Conservation (phyloP, 1,140 invertebrate species). For the Leucophenga varia region DNA sequence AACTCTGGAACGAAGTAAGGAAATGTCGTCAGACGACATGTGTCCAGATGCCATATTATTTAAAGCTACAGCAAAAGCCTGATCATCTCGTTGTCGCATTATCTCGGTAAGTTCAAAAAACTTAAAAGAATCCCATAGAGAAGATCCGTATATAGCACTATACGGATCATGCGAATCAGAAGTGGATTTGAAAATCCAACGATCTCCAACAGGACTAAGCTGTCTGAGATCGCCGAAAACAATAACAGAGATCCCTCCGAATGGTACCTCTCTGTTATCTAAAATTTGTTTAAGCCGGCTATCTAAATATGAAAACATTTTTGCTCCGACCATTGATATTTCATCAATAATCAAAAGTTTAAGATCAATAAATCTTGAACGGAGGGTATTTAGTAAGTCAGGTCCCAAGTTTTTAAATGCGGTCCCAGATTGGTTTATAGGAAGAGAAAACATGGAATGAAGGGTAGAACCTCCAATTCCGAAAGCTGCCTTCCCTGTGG, state of each 20-base stretch:
- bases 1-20: too few relatives aligned
- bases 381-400: conserved; percentile 25
- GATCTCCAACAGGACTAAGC: conserved; percentile 21
- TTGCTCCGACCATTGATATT: conserved; percentile 48
- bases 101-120: too few relatives aligned
- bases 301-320: conserved; percentile 32
- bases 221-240: conserved; percentile 34
- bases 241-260: conserved; percentile 31
- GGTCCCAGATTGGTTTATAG: conserved; percentile 12
- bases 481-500: background rate
- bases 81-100: too few relatives aligned
- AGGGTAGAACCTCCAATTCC: background rate
- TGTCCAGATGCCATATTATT: too few relatives aligned
- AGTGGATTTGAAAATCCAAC: conserved; percentile 7
- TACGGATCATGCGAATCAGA: background rate
- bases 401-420: conserved; percentile 30
- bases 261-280: conserved; percentile 22
- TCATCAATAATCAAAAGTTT: conserved; percentile 55
- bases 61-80: too few relatives aligned
- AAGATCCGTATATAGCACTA: background rate
- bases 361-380: conserved; percentile 22
- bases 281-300: conserved; percentile 43
- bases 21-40: too few relatives aligned
- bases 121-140: too few relatives aligned
- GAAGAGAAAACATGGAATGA: conserved; percentile 1